Base-by-base conservation (phyloP, 2,888 invertebrate genomes). In the Camponotus fellah region DNA sequence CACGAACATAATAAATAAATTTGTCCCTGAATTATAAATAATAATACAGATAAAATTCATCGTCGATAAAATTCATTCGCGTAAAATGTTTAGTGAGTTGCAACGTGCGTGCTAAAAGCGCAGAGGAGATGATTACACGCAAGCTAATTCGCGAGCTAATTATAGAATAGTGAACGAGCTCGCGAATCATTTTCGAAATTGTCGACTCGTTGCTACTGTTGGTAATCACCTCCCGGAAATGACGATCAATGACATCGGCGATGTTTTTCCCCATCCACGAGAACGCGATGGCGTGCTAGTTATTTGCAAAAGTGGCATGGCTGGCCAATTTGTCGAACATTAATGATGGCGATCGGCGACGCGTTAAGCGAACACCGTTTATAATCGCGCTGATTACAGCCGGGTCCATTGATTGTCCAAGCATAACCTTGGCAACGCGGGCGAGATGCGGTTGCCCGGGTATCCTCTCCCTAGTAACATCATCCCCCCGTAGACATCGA, bases 341-440 rank as follows among this genome's bases (percentile, higher is more conserved):
- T 87, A 87, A 82, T 71, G 79, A 80, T 86, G 80, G 71, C 80
- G 69, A 37, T 46, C 69, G 76, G 49, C 9, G n/a, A 79, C 69
- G 64, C 84, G 83, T 87, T 90, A 87, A 90, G 82, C 85, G 87
- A 75, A 21, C 77, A 77, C 49, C 66, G 43, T 49, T 80, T 80
- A 87, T 88, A 89, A 90, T 90, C 88, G 82, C 32, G 68, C 83
- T 85, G 90, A 89, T 89, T 88, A 89, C 87, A 68, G 65, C 56
- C 72, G 53, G 80, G 79, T 82, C 83, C 86, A 86, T 87, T 83
- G 89, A 91, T 90, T 87, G 86, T 87, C 75, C 87, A 77, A 84
- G 90, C 86, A 87, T 88, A 90, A 91, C 87, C 85, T 49, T 71
- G 74, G 21, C 62, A 69, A 84, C 81, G 79, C 46, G 80, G 37